phyloP scores from a whole-genome alignment of 2,113 vertebrate species.

The Parus major region DNA sequence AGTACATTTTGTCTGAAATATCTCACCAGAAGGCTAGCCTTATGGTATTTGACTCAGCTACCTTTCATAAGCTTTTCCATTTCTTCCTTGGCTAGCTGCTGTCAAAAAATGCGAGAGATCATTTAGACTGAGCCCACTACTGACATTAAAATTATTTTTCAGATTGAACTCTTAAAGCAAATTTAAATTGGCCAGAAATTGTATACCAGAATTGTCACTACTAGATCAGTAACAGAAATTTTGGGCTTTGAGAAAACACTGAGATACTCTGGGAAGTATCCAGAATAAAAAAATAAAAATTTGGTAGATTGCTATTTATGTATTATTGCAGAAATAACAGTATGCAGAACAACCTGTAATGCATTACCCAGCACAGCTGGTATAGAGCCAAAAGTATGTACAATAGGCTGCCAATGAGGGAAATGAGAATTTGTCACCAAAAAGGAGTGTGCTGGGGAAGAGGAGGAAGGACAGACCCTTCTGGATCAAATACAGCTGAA shows the following conservation, averaged over 20 bases:
- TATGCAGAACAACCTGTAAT: neutral
- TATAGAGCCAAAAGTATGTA: neutral
- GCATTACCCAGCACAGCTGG: neutral
- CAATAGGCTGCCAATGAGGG: neutral
- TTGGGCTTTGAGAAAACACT: neutral
- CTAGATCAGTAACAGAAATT: neutral
- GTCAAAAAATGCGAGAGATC: neutral
- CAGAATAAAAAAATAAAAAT: neutral
- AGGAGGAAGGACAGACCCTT: neutral
- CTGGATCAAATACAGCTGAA: neutral
- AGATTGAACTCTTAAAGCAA: neutral
- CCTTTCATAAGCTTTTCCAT: neutral
- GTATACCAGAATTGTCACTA: neutral
- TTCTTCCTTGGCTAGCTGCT: neutral
- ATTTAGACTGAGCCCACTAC: neutral
- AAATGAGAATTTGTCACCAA: neutral
- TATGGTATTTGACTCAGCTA: neutral
- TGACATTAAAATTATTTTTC: neutral
- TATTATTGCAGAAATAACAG: neutral
- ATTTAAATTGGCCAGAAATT: neutral
- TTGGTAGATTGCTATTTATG: neutral
- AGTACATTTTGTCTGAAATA: neutral
- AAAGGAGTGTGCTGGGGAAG: neutral
- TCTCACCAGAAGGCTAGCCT: neutral
- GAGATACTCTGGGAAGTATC: neutral